Evolutionary conservation across 2,888 invertebrate species (phyloP).

Genomic region (Gari tellinella): DNA sequence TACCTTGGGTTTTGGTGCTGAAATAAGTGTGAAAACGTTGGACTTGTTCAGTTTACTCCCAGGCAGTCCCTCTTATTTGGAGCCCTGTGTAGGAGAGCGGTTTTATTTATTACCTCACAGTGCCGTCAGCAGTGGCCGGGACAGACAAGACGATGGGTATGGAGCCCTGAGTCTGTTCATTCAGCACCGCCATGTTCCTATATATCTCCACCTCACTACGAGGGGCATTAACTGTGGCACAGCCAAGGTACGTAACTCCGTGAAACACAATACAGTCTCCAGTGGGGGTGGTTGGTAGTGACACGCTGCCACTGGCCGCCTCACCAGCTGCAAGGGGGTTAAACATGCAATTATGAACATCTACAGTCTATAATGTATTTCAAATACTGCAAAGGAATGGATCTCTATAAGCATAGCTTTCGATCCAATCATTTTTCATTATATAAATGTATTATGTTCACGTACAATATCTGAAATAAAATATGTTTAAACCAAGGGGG

Average conservation of each 20-base stretch:
- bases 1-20: too few relatives aligned
- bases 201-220: conserved; percentile 97
- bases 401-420: too few relatives aligned
- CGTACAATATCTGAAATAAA: too few relatives aligned
- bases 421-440: too few relatives aligned
- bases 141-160: conserved; percentile 96
- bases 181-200: conserved; percentile 95
- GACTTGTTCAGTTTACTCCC: too few relatives aligned
- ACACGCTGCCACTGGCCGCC: conserved; percentile 65
- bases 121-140: conserved; percentile 95
- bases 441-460: too few relatives aligned
- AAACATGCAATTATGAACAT: too few relatives aligned
- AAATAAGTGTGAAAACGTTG: too few relatives aligned
- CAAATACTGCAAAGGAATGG: too few relatives aligned
- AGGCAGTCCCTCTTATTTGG: too few relatives aligned
- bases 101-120: conserved; percentile 91
- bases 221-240: conserved; percentile 95
- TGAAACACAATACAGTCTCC: conserved; percentile 88
- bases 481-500: too few relatives aligned
- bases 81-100: neutral
- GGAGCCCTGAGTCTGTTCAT: conserved; percentile 91
- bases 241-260: conserved; percentile 96
- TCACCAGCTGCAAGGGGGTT: conserved; percentile 66
- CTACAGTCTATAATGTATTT: too few relatives aligned
- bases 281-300: conserved; percentile 74